Evolutionary conservation across 2,113 vertebrate species (phyloP), one percentile per base, ranked within the genome.

Genomic region (Coreoperca whiteheadi): DNA sequence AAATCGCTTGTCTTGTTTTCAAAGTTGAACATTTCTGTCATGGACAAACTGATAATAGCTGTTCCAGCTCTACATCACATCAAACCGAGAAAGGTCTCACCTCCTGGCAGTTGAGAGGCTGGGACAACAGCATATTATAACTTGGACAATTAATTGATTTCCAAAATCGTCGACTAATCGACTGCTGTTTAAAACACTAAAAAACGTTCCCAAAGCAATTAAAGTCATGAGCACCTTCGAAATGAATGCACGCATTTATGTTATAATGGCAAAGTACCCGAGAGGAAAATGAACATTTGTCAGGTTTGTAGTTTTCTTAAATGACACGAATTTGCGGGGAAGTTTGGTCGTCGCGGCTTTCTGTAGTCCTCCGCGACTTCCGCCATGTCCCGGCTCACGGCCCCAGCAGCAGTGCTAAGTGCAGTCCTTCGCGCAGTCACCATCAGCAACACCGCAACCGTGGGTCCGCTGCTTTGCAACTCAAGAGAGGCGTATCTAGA

Each of bases 311-410:
- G 3, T 61, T 60, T 51, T 63, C n/a, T 66, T 66, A 50, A 73
- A 73, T 60, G 16, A 39, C 48, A 25, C 3, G 16, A 15, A 54
- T 34, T n/a, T 0, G 1, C 1, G 61, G 23, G 34, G 9, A 64
- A 72, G 34, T 54, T 73, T 43, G 0, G 50, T 80, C 8, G 14
- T n/a, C n/a, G 73, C 30, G 60, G 72, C 25, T 85, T 65, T 83
- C n/a, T 64, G 25, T 6, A 6, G 18, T 28, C 30, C 20, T 2
- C 11, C 28, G n/a, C 41, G 48, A 79, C 77, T 89, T 91, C 89
- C 85, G 82, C 69, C 10, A 1, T 48, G 78, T 41, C 43, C 28
- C 72, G 43, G 68, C 6, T 60, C 46, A 18, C 37, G 18, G 28
- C 61, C 30, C 41, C n/a, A 4, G 18, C 68, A 14, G 57, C 20